Conservation (phyloP, 2,113 vertebrate genomes). For the Phainopepla nitens region DNA sequence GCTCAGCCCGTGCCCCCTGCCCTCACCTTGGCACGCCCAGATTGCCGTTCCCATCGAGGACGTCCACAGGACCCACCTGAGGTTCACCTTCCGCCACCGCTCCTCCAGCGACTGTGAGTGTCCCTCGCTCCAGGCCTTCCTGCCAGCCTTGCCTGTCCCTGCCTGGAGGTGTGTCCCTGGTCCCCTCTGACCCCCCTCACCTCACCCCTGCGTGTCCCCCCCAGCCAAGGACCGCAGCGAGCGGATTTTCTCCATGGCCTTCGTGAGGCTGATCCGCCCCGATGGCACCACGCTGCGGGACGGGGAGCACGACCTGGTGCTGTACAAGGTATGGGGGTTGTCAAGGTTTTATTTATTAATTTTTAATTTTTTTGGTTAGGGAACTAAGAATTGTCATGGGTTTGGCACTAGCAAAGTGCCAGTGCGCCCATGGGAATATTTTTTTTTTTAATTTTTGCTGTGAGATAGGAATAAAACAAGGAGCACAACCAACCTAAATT, state of each 20-base stretch:
- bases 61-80: slow-evolving; percentile 91
- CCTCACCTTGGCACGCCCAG: slow-evolving; percentile 39
- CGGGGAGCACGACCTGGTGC: slow-evolving; percentile 46
- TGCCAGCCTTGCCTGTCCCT: neutral
- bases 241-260: slow-evolving; percentile 65
- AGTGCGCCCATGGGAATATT: too few species aligned
- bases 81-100: slow-evolving; percentile 92
- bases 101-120: slow-evolving; percentile 95
- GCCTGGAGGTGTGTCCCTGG: fast-evolving
- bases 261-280: slow-evolving; percentile 34
- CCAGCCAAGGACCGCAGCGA: slow-evolving; percentile 55
- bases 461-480: too few species aligned
- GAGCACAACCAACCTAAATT: too few species aligned
- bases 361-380: too few species aligned
- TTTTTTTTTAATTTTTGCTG: too few species aligned
- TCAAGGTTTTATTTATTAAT: too few species aligned
- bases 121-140: too few species aligned
- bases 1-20: neutral
- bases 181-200: neutral
- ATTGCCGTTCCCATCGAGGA: slow-evolving; percentile 96
- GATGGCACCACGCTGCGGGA: slow-evolving; percentile 58
- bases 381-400: too few species aligned
- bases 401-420: too few species aligned
- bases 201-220: neutral
- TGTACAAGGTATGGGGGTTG: slow-evolving; percentile 57